phyloP scores from a whole-genome alignment of 2,113 vertebrate species.

The Indicator maculatus region DNA sequence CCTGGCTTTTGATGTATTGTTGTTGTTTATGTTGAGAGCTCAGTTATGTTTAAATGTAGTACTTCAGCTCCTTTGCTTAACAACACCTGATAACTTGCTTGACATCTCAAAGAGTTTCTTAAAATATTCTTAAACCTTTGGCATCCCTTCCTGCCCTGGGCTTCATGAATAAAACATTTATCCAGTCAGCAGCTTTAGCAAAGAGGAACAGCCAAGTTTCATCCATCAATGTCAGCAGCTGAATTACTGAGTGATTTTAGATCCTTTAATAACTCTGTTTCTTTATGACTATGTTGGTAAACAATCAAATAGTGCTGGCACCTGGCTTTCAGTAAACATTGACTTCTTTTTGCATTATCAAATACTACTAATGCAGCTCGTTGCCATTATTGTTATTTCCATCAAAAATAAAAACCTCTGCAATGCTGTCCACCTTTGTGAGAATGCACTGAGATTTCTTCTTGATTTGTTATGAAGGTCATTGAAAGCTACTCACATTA shows the following conservation, averaged over 20 bases:
- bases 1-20: slow-evolving; percentile 47
- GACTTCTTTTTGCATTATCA: slow-evolving; percentile 59
- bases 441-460: slow-evolving; percentile 7
- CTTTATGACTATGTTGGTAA: slow-evolving; percentile 77
- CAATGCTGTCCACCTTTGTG: background rate
- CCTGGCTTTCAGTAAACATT: slow-evolving; percentile 62
- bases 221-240: slow-evolving; percentile 87
- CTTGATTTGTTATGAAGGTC: slow-evolving; percentile 46
- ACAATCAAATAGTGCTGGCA: slow-evolving; percentile 67
- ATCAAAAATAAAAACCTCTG: background rate
- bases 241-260: slow-evolving; percentile 78
- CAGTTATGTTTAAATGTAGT: slow-evolving; percentile 63
- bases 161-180: slow-evolving; percentile 91
- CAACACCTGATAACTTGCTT: slow-evolving; percentile 82
- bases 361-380: slow-evolving; percentile 2
- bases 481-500: slow-evolving; percentile 40
- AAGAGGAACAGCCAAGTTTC: slow-evolving; percentile 80
- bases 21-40: slow-evolving; percentile 43
- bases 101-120: slow-evolving; percentile 85
- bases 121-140: slow-evolving; percentile 92
- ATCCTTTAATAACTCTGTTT: slow-evolving; percentile 78
- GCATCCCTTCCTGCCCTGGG: slow-evolving; percentile 82
- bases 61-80: slow-evolving; percentile 80
- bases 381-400: background rate
- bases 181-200: slow-evolving; percentile 89